phyloP scores from a whole-genome alignment of 2,888 invertebrate genomes.

The Ornithoptera alexandrae region DNA sequence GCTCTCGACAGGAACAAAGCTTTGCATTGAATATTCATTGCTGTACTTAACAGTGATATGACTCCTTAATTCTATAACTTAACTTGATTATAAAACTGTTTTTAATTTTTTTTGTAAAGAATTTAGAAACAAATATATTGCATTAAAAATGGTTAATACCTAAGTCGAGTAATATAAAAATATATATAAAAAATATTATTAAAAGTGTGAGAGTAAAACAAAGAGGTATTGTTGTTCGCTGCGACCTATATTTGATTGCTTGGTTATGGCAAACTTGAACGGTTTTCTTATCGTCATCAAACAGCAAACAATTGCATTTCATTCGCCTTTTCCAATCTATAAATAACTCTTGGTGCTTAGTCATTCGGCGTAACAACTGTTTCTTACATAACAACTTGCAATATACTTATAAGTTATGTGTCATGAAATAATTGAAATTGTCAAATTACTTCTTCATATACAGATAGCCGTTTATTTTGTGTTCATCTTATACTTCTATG shows the following conservation, averaged over 20 bases:
- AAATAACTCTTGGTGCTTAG: slow-evolving; percentile 22
- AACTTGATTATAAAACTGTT: not conserved
- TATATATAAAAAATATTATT: slow-evolving; percentile 8
- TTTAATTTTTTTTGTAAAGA: not conserved
- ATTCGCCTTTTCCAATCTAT: slow-evolving; percentile 27
- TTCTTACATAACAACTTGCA: slow-evolving; percentile 3
- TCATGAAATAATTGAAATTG: not conserved
- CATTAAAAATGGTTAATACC: not conserved
- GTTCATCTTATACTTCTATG: slow-evolving; percentile 12
- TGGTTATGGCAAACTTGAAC: slow-evolving; percentile 22
- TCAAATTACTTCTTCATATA: slow-evolving; percentile 5
- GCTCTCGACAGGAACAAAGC: slow-evolving; percentile 43
- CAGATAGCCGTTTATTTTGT: slow-evolving; percentile 17
- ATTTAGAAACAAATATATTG: not conserved
- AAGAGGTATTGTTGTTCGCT: slow-evolving; percentile 17
- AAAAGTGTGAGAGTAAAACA: slow-evolving; percentile 14
- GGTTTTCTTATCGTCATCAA: slow-evolving; percentile 30
- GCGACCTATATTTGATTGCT: slow-evolving; percentile 28
- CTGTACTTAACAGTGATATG: slow-evolving; percentile 34
- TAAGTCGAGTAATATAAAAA: slow-evolving; percentile 3
- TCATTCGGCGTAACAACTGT: not conserved
- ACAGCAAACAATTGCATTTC: slow-evolving; percentile 28
- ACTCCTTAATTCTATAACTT: slow-evolving; percentile 4
- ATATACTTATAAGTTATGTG: not conserved
- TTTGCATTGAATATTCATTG: slow-evolving; percentile 54